Evolutionary conservation across 1,140 invertebrate genomes (phyloP).

Genomic region (Pantala flavescens): DNA sequence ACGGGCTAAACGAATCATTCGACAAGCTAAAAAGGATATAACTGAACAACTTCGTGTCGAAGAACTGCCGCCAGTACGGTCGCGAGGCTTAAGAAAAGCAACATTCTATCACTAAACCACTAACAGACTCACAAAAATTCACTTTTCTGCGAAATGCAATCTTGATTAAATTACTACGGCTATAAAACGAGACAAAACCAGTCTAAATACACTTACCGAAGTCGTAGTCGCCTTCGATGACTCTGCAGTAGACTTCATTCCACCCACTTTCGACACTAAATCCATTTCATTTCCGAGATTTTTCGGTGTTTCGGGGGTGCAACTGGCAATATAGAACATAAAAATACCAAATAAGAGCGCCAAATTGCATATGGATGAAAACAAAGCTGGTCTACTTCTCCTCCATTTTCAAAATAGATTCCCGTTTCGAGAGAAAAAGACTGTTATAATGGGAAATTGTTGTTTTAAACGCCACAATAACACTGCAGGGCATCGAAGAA

Average conservation of each 20-base stretch:
- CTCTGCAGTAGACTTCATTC: not conserved
- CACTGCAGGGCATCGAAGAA: not conserved
- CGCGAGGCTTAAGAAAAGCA: too few species aligned
- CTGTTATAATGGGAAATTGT: not conserved
- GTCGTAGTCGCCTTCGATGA: not conserved
- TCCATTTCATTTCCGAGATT: constrained; percentile 1
- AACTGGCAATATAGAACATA: not conserved
- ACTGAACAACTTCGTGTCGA: too few species aligned
- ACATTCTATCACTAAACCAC: too few species aligned
- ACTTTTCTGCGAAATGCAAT: too few species aligned
- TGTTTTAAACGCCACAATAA: not conserved
- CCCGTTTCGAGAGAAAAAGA: not conserved
- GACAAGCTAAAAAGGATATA: too few species aligned
- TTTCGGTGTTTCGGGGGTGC: not conserved
- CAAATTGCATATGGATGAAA: constrained; percentile 10
- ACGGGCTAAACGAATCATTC: too few species aligned
- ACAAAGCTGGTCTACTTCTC: constrained; percentile 4
- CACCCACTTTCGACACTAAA: constrained; percentile 8
- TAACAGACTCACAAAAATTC: too few species aligned
- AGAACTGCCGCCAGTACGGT: too few species aligned
- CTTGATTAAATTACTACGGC: too few species aligned
- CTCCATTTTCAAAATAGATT: not conserved
- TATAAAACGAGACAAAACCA: too few species aligned
- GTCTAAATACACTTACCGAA: not conserved
- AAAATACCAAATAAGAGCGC: not conserved